phyloP scores from a whole-genome alignment of 2,113 vertebrate genomes.

The Pseudopipra pipra region DNA sequence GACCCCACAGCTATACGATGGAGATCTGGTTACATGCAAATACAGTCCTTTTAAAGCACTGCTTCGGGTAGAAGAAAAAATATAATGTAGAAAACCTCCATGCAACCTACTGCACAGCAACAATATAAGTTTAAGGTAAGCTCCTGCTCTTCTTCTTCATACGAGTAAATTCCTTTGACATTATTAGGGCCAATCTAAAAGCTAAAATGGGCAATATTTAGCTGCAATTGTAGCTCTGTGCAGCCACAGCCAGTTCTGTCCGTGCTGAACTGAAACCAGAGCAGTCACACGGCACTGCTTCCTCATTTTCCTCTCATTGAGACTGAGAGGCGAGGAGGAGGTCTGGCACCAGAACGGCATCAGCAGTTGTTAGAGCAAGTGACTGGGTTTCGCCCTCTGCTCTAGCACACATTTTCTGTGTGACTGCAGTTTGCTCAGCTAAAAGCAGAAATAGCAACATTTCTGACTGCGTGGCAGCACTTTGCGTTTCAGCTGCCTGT shows the following conservation, averaged over 20 bases:
- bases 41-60: neutral
- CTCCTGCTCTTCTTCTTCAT: neutral
- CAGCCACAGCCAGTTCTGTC: neutral
- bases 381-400: neutral
- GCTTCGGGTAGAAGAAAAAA: neutral
- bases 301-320: constrained; percentile 4
- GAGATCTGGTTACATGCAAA: neutral
- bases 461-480: rapidly evolving
- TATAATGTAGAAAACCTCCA: neutral
- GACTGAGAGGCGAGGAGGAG: neutral
- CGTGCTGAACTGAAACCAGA: neutral
- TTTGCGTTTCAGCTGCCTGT: neutral
- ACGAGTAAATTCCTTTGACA: neutral
- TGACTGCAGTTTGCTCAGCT: neutral
- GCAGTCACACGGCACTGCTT: neutral
- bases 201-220: neutral
- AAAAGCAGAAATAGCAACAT: constrained; percentile 12
- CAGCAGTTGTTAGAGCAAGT: neutral
- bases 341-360: neutral
- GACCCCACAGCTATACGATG: neutral
- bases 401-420: neutral
- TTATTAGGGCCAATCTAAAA: neutral
- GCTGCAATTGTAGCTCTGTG: neutral
- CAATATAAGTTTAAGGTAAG: neutral
- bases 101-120: neutral